Evolutionary conservation across 1,140 invertebrate genomes (phyloP).

Genomic region (Triops cancriformis): DNA sequence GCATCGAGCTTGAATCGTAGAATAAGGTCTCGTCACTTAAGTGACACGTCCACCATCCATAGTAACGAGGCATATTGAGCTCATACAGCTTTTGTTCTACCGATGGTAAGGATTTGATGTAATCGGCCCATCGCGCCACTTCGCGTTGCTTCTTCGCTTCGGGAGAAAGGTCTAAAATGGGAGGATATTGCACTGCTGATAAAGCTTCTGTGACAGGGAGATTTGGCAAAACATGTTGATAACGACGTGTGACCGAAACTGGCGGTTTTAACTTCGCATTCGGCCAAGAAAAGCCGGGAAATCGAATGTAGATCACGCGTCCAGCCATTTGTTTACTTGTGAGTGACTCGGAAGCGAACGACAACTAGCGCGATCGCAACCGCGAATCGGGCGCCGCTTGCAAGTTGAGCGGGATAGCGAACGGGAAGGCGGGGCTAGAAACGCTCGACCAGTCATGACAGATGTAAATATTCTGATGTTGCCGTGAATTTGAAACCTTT

Average conservation of each 20-base stretch:
- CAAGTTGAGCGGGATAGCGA: too few relatives aligned
- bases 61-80: slow-evolving; percentile 67
- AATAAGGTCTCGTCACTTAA: slow-evolving; percentile 51
- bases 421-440: background rate
- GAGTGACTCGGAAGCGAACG: too few relatives aligned
- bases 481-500: background rate
- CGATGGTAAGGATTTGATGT: slow-evolving; percentile 54
- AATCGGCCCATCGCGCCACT: slow-evolving; percentile 36
- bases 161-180: background rate
- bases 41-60: slow-evolving; percentile 57
- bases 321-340: background rate
- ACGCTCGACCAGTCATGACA: background rate
- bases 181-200: background rate
- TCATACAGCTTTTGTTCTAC: slow-evolving; percentile 74
- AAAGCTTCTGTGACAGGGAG: background rate
- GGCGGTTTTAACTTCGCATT: background rate
- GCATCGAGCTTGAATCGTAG: slow-evolving; percentile 56
- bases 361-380: too few relatives aligned
- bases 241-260: background rate
- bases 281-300: background rate
- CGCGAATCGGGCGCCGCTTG: too few relatives aligned
- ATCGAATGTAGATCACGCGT: background rate
- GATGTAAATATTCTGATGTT: background rate
- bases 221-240: background rate
- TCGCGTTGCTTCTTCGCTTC: background rate